phyloP scores from a whole-genome alignment of 2,797 vertebrate genomes.

The Sebastes hopkinsi region DNA sequence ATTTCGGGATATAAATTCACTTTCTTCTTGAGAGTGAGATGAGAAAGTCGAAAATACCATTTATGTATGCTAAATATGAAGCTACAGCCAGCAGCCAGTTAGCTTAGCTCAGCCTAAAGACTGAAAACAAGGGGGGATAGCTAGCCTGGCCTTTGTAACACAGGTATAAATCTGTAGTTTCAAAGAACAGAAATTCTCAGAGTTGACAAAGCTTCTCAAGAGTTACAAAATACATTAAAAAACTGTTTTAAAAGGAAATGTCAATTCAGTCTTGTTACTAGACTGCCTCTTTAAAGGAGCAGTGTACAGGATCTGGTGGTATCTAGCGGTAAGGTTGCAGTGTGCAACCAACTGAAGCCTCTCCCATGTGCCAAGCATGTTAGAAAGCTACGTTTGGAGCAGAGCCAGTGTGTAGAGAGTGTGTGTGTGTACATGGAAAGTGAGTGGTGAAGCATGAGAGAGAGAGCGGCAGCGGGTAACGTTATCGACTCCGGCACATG shows the following conservation, averaged over 20 bases:
- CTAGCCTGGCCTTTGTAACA: not conserved
- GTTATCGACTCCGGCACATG: no score
- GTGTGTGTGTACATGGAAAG: no score
- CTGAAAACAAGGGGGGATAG: not conserved
- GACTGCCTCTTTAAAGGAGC: no score
- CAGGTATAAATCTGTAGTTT: not conserved
- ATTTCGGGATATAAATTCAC: conserved; percentile 1
- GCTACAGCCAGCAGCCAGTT: not conserved
- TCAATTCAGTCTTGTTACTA: not conserved
- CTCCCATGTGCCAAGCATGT: accelerated
- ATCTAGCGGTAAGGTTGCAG: no score
- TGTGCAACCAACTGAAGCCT: no score
- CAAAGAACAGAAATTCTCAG: not conserved
- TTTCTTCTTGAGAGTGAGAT: not conserved
- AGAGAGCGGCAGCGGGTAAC: no score
- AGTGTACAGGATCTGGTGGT: no score
- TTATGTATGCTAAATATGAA: not conserved
- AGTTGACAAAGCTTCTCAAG: not conserved
- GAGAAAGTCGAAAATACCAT: not conserved
- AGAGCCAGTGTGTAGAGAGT: no score
- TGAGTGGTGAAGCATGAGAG: no score
- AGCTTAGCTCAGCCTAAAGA: not conserved
- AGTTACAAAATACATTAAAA: not conserved
- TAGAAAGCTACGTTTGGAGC: no score
- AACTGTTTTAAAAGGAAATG: not conserved